phyloP scores from a whole-genome alignment of 2,797 vertebrate species.

The Smutsia gigantea region DNA sequence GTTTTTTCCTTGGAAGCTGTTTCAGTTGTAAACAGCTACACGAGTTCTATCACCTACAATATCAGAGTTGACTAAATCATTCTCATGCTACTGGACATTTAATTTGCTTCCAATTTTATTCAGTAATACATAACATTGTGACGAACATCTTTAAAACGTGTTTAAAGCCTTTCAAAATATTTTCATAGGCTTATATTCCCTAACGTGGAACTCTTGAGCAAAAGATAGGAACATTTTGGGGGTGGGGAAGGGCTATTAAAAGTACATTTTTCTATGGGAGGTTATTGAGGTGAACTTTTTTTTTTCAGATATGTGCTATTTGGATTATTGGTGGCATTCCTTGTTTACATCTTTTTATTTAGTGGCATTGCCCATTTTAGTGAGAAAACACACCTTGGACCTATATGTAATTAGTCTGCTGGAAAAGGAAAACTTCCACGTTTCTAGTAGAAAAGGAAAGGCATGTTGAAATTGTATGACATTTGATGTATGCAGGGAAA shows the following conservation, averaged over 20 bases:
- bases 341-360: not conserved
- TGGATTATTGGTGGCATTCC: not conserved
- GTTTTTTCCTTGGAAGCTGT: not conserved
- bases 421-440: not conserved
- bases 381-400: not conserved
- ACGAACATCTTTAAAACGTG: not conserved
- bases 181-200: not conserved
- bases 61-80: not conserved
- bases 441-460: constrained; percentile 27
- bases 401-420: not conserved
- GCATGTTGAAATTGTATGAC: not conserved
- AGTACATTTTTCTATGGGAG: not conserved
- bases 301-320: not conserved
- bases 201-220: not conserved
- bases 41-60: accelerated
- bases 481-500: not conserved
- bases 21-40: too few relatives aligned
- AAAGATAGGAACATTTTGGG: not conserved
- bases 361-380: not conserved
- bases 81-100: not conserved
- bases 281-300: not conserved
- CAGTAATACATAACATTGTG: not conserved
- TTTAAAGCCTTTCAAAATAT: not conserved
- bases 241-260: not conserved
- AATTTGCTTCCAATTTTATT: not conserved